Evolutionary conservation across 2,113 vertebrate species (phyloP).

Genomic region (Pseudorectes ferrugineus): DNA sequence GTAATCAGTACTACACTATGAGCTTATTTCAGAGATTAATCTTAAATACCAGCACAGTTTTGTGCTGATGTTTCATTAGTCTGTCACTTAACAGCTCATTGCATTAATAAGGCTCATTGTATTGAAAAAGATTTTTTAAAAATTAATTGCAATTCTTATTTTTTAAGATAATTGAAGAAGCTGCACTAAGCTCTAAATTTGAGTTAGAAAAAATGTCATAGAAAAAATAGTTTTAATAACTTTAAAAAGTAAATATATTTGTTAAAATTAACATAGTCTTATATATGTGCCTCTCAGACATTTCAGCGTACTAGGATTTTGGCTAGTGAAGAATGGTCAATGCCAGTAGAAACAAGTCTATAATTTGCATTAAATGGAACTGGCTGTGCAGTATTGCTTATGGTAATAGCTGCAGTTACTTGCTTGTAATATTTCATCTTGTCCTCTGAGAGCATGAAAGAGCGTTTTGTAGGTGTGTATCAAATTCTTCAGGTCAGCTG

Average conservation of each 20-base stretch:
- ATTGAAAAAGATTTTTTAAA: not conserved
- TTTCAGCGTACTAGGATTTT: not conserved
- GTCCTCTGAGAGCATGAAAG: not conserved
- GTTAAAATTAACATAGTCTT: not conserved
- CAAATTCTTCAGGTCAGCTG: slow-evolving; percentile 2
- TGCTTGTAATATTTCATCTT: slow-evolving; percentile 18
- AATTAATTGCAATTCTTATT: not conserved
- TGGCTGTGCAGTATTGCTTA: not conserved
- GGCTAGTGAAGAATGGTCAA: not conserved
- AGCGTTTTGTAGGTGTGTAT: slow-evolving; percentile 3
- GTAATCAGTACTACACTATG: not conserved
- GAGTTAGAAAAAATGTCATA: not conserved
- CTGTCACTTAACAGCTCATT: not conserved
- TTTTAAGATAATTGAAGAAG: not conserved
- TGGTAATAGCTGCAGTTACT: slow-evolving; percentile 10
- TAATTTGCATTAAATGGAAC: slow-evolving; percentile 18
- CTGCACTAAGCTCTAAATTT: not conserved
- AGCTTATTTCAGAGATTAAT: not conserved
- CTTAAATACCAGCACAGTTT: not conserved
- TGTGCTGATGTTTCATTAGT: not conserved
- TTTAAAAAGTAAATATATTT: not conserved
- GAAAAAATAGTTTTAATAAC: not conserved
- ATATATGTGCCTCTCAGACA: not conserved
- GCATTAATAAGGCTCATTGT: not conserved
- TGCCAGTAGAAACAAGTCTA: not conserved